Evolutionary conservation across 2,888 invertebrate species (phyloP).

Genomic region (Dermolepida albohirtum): DNA sequence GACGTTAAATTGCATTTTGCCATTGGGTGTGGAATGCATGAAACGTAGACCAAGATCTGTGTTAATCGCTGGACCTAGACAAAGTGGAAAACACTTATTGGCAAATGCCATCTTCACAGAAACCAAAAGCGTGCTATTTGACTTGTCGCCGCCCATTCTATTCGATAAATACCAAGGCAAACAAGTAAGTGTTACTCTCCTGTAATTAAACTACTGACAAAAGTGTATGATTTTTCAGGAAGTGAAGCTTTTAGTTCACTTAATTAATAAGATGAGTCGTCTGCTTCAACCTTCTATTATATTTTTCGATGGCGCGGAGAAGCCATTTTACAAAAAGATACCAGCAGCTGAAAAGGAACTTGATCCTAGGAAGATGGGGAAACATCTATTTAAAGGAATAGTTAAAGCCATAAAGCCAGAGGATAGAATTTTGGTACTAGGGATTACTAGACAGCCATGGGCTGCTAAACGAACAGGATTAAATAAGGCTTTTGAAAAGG

Average conservation of each 20-base stretch:
- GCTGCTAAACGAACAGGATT: constrained; percentile 66
- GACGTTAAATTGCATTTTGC: constrained; percentile 71
- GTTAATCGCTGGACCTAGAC: constrained; percentile 77
- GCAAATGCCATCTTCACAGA: constrained; percentile 81
- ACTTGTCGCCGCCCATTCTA: constrained; percentile 77
- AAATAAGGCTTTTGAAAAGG: constrained; percentile 71
- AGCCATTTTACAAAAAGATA: constrained; percentile 76
- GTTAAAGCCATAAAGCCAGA: constrained; percentile 74
- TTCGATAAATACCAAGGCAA: constrained; percentile 77
- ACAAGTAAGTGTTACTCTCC: constrained; percentile 59
- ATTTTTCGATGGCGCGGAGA: constrained; percentile 75
- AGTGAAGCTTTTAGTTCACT: constrained; percentile 74
- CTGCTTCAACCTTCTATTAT: constrained; percentile 81
- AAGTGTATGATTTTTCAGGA: constrained; percentile 59
- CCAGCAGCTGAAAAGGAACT: constrained; percentile 72
- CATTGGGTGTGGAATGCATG: constrained; percentile 61
- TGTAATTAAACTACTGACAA: background rate
- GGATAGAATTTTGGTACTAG: constrained; percentile 78
- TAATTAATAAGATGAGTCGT: constrained; percentile 75
- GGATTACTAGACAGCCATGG: constrained; percentile 78
- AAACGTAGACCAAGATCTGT: constrained; percentile 69
- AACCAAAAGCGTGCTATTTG: constrained; percentile 80
- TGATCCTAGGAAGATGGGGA: constrained; percentile 78
- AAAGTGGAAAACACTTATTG: constrained; percentile 78
- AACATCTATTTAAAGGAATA: constrained; percentile 75